phyloP scores from a whole-genome alignment of 2,797 vertebrate species.

The Diglossa cyanea region DNA sequence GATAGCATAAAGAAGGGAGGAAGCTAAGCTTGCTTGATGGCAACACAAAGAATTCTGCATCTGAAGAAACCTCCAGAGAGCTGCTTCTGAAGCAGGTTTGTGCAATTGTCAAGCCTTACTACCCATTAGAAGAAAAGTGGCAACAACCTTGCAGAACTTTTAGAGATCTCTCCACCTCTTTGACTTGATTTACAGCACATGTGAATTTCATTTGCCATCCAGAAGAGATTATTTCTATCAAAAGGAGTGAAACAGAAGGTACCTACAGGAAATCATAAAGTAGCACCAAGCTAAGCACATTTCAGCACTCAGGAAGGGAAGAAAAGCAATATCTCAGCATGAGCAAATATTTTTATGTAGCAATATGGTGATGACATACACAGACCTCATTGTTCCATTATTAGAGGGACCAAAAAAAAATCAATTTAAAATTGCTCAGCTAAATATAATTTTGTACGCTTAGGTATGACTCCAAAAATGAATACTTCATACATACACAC shows the following conservation, averaged over 20 bases:
- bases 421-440: neutral
- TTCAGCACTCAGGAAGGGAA: neutral
- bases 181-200: neutral
- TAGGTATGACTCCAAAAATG: neutral
- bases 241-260: neutral
- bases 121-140: neutral
- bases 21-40: neutral
- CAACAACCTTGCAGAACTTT: neutral
- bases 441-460: neutral
- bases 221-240: neutral
- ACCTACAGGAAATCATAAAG: neutral
- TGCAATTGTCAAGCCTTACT: neutral
- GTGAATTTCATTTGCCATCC: neutral
- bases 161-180: neutral
- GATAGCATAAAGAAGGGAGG: neutral
- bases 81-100: neutral
- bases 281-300: neutral
- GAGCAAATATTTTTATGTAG: neutral
- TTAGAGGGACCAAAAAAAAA: neutral
- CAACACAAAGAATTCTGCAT: neutral
- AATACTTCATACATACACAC: neutral
- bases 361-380: neutral
- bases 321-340: neutral
- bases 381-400: neutral
- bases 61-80: neutral